Base-by-base conservation (phyloP, 2,797 vertebrate genomes). In the Sarcoramphus papa region DNA sequence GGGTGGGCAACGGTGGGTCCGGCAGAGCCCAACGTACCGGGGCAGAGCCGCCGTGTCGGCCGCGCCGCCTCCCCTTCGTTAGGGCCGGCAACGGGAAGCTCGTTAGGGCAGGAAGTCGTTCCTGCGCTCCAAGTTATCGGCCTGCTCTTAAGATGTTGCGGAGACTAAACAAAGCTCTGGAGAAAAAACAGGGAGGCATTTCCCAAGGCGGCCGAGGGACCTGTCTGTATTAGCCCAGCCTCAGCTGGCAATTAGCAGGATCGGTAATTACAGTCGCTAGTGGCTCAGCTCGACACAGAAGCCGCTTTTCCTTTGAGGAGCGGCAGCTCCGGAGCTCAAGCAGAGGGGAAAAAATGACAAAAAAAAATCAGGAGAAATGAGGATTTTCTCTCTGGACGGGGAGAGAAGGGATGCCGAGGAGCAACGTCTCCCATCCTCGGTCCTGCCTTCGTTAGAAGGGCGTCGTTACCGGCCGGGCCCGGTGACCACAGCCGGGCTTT, bases 161-260 rank as follows among this genome's bases (percentile, higher is more conserved):
- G 63, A 68, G 91, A 56, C 1, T 24, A 91, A 97, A 95, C 96
- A 97, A 96, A 97, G 65, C 73, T 75, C 77, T 37, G 27, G 48
- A 40, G 43, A 28, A 31, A 24, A 28, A 70, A 24, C 14, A 14
- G 53, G 30, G 53, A 54, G 14, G 25, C 51, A 4, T 14, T 77
- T 45, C 41, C 72, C 37, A 37, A 37, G 37, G 37, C 37, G 37
- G 37, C 35, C 11, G 7, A 57, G 41, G 40, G 72, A 47, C 25
- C 31, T 9, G 7, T 25, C 69, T 14, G 50, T 3, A 7, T 19
- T 5, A 54, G 37, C 37, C 51, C 70, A 16, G 73, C 82, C 41
- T 88, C 47, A 69, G 88, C 83, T 68, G 62, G 77, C 93, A 92
- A 94, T 96, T 96, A 97, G 83, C 63, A 57, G 56, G n/a, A 11